Evolutionary conservation across 2,113 vertebrate species (phyloP), one percentile per base, ranked within the genome.

Genomic region (Casuarius casuarius): DNA sequence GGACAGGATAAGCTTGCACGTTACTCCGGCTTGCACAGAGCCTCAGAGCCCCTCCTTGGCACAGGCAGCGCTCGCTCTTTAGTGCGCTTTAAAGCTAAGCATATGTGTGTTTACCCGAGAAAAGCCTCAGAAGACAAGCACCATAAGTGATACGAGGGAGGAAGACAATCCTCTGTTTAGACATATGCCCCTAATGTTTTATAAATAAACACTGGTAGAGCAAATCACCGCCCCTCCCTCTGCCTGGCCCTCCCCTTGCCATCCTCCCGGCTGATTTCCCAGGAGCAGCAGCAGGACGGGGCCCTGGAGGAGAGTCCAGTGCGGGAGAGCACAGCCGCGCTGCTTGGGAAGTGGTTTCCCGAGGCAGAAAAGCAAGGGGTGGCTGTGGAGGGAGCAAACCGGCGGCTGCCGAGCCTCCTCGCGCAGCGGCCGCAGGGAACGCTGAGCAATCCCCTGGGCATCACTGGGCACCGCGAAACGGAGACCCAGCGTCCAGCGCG

Each of bases 261-360:
- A 28, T 5, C 61, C 42, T 46, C 26, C 28, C 0, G 0, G 10
- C 46, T 12, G 22, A 12, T 31, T 31, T 46, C 18, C 21, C 7
- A 73, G 7, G 20, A 35, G 14, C 31, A 23, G 44, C 67, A 5
- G 6, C 44, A n/a, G 67, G 23, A 70, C 13, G 33, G 44, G 20
- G 21, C 48, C 46, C 48, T 46, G 67, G n/a, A 20, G 31, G 48
- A 33, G 20, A 29, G 48, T n/a, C 48, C 48, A n/a, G 48, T 23
- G 29, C 4, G 14, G 67, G 44, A 33, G 67, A 70, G 13, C 33
- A 31, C 22, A 70, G 44, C n/a, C 42, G 44, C 33, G 31, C 12
- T 14, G 10, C 33, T 49, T 29, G 33, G 48, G 44, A 70, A 44
- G 44, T 12, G 23, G 54, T 12, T 56, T 56, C 54, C 28, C 26